Percentiles rank a stretch among this genome's conserved stretches.
Evolutionary conservation across 2,888 invertebrate species (phyloP).

Genomic region (Gari tellinella): DNA sequence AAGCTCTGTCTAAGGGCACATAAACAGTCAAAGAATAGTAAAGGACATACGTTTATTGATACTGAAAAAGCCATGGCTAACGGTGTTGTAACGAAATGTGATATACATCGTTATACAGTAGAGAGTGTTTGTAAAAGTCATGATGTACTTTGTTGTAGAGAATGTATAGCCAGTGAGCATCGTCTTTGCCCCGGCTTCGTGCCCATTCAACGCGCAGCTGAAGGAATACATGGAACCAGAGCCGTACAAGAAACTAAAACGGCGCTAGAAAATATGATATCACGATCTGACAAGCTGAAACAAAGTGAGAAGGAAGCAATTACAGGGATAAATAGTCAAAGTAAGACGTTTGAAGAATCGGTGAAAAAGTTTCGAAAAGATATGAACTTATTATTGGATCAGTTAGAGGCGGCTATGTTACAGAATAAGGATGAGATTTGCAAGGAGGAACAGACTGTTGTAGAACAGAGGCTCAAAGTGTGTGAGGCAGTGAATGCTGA

Average conservation of each 20-base stretch:
- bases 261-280: conserved; percentile 27
- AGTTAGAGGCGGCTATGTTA: conserved; percentile 34
- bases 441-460: conserved; percentile 29
- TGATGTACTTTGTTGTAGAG: conserved; percentile 40
- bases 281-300: conserved; percentile 30
- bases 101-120: conserved; percentile 33
- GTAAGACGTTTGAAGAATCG: conserved; percentile 29
- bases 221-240: neutral
- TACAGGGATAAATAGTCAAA: conserved; percentile 24
- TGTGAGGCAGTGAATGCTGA: conserved; percentile 41
- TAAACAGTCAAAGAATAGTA: conserved; percentile 12
- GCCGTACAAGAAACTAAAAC: conserved; percentile 9
- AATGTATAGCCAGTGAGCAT: conserved; percentile 33
- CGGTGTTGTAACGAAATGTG: conserved; percentile 19
- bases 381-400: conserved; percentile 45
- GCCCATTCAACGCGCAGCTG: conserved; percentile 31
- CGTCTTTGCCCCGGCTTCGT: conserved; percentile 19
- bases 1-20: conserved; percentile 23
- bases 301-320: conserved; percentile 32
- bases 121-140: conserved; percentile 43
- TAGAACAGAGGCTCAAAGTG: conserved; percentile 31
- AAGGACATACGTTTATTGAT: conserved; percentile 15
- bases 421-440: conserved; percentile 42
- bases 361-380: conserved; percentile 46
- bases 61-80: neutral